phyloP scores from a whole-genome alignment of 2,113 vertebrate genomes.

The Lota lota region DNA sequence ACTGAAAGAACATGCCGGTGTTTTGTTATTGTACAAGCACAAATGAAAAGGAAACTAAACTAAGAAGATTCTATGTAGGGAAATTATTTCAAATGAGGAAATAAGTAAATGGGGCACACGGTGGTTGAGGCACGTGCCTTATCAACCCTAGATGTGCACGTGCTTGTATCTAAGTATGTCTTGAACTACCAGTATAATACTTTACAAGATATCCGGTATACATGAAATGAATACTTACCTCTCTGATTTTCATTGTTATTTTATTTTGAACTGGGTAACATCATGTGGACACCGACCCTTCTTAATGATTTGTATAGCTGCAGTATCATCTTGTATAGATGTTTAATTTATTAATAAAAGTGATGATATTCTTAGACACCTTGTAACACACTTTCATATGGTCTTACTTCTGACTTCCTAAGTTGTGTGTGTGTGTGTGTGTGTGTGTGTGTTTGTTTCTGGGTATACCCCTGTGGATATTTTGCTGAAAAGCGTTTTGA shows the following conservation, averaged over 20 bases:
- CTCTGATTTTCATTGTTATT: slow-evolving; percentile 42
- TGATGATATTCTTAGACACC: slow-evolving; percentile 52
- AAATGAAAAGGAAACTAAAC: not conserved
- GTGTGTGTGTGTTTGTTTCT: not conserved
- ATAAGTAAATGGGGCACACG: not conserved
- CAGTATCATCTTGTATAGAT: slow-evolving; percentile 72
- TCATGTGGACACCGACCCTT: slow-evolving; percentile 47
- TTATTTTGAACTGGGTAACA: slow-evolving; percentile 44
- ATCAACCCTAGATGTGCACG: slow-evolving; percentile 45
- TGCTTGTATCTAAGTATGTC: slow-evolving; percentile 43
- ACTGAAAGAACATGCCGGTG: too few species aligned
- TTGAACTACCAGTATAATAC: slow-evolving; percentile 27
- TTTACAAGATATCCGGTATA: slow-evolving; percentile 35
- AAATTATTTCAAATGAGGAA: not conserved
- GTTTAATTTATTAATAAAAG: slow-evolving; percentile 73
- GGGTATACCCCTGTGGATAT: too few species aligned
- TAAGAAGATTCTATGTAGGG: too few species aligned
- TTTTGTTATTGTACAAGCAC: not conserved
- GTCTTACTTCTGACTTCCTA: not conserved
- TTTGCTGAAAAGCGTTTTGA: too few species aligned
- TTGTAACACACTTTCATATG: not conserved
- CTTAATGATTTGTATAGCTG: slow-evolving; percentile 70
- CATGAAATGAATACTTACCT: slow-evolving; percentile 53
- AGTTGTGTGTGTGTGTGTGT: not conserved
- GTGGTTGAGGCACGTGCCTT: slow-evolving; percentile 5